Base-by-base conservation (phyloP, 2,888 invertebrate species). In the Caradrina clavipalpis region DNA sequence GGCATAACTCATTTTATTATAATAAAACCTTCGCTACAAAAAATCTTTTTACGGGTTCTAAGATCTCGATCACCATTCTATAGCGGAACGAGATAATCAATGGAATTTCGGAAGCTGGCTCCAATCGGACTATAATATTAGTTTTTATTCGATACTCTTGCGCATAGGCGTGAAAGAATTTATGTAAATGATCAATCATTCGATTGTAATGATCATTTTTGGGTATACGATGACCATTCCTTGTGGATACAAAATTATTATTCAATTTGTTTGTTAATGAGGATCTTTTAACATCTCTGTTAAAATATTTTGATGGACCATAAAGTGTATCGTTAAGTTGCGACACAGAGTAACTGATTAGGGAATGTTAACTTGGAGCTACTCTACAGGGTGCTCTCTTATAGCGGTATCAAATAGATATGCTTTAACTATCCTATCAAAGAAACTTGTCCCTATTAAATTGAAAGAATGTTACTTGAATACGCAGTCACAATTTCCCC, bases 71-170 rank as follows among this genome's bases (percentile, higher is more conserved):
- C 54, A 68, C 19, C 58, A 74, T 76, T 69, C 73, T 79, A 86
- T 81, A 78, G 79, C 84, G 76, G 86, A 87, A 86, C 83, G 82
- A 84, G 72, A 84, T 85, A 84, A 87, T 87, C 88, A 82, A 83
- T 85, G 82, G 87, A 87, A 87, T 89, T 81, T 88, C 88, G 87
- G 90, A 86, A 91, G 90, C 88, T 72, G 80, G 72, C 73, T 69
- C 84, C 81, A 77, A 82, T 87, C 76, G 69, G 75, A 84, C 76
- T 77, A 65, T 83, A 83, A 79, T 82, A 81, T 86, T 76, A 47
- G 76, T 81, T 87, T 87, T 86, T 84, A 86, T 80, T 57, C 19
- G 67, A 76, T 73, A 76, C 81, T 80, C 80, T 69, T 55, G 80
- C 75, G 71, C 76, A 81, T 72, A 69, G 69, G 81, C 87, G 86